Conservation (phyloP, 2,797 vertebrate genomes). For the Centropyge bicolor region DNA sequence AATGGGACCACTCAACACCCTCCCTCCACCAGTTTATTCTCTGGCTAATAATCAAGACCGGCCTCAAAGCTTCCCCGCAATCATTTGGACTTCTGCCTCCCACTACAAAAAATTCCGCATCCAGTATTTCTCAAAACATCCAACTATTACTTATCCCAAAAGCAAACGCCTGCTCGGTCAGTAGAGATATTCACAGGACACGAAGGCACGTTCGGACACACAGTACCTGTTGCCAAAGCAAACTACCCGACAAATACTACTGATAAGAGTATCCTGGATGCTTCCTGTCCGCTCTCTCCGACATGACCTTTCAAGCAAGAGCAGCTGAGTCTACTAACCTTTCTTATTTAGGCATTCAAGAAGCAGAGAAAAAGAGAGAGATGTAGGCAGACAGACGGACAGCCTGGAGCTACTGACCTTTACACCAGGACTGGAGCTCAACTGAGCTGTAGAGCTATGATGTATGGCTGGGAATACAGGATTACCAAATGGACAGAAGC, state of each 20-base stretch:
- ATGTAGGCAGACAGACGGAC: conserved; percentile 75
- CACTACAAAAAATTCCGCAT: not conserved
- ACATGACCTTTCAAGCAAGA: conserved; percentile 78
- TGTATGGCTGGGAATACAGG: conserved; percentile 73
- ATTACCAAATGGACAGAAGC: conserved; percentile 59
- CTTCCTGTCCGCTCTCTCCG: conserved; percentile 59
- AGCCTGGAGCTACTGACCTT: conserved; percentile 82
- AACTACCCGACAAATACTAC: conserved; percentile 70
- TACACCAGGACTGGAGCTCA: conserved; percentile 71
- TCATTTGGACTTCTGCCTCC: conserved; percentile 30
- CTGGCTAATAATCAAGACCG: conserved; percentile 41
- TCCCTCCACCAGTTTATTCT: conserved; percentile 17
- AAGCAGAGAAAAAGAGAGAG: conserved; percentile 67
- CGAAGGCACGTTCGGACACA: conserved; percentile 33
- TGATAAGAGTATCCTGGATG: conserved; percentile 63
- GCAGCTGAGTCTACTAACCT: conserved; percentile 75
- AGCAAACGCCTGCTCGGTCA: not conserved
- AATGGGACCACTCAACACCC: conserved; percentile 39
- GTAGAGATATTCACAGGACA: conserved; percentile 28
- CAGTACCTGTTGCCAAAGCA: conserved; percentile 51
- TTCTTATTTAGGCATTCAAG: conserved; percentile 83
- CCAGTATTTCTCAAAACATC: conserved; percentile 22
- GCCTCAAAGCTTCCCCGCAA: conserved; percentile 28
- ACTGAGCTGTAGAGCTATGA: conserved; percentile 71
- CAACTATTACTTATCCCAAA: conserved; percentile 22